Base-by-base conservation (phyloP, 2,888 invertebrate genomes). In the Drosophila affinis region DNA sequence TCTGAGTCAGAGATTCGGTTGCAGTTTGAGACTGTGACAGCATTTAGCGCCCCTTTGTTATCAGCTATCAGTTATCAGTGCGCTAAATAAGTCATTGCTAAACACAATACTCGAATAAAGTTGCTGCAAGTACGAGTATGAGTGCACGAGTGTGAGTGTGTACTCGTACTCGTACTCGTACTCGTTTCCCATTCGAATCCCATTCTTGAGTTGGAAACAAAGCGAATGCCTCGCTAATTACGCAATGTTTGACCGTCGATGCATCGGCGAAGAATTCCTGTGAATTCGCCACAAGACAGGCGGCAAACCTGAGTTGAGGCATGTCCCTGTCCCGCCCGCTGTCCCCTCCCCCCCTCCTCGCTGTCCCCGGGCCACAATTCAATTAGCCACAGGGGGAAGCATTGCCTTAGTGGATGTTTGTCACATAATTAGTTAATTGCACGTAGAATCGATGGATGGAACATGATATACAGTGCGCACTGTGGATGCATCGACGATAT, bases 41-140 rank as follows among this genome's bases (percentile, higher is more conserved):
- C 62, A 75, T 71, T 79, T 78, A 70, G 67, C 64, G 46, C 61
- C 10, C 62, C 51, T 54, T 48, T 52, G 59, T 74, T 81, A 81
- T 81, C 81, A 81, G 81, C 9, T 29, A 29, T 29, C 81, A 81
- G 81, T 12, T 29, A 29, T 29, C 79, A 79, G 79, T 6, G 52
- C 51, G 68, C 72, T 72, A 79, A 79, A 69, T 78, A 78, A 69
- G 62, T 78, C 75, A 77, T 65, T 67, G 72, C 53, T 65, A 59
- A 69, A 70, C 44, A 69, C 62, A 73, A 60, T 52, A 52, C 51
- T 29, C 29, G 2, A 29, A 29, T 2, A 9, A 29, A 9, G 21
- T 21, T 29, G 29, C 9, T 24, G 3, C 4, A 4, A 24, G 5
- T 29, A 54, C 47, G 5, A 34, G 34, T 52, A 61, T 0, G 4